Evolutionary conservation across 1,140 invertebrate species (phyloP), one percentile per base, ranked within the genome.

Genomic region (Lepidostoma basale): DNA sequence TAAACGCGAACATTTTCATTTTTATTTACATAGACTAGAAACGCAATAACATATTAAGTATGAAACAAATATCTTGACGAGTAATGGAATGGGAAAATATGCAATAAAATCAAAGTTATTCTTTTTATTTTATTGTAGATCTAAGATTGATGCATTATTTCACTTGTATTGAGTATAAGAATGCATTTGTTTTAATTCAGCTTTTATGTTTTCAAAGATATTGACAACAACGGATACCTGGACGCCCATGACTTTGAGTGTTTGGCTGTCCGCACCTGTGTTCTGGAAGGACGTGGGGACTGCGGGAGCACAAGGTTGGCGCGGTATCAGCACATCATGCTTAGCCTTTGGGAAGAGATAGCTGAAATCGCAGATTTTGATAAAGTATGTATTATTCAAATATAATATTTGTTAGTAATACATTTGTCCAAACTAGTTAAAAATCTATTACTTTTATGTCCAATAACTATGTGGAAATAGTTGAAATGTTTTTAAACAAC

Each of bases 291-390:
- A 56, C 92, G 92, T 72, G 92, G 92, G 25, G 89, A 92, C 66
- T 92, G 90, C 76, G 90, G 86, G 75, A 77, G 84, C 28, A 83
- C 80, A 8, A 83, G 87, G 10, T 85, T 92, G 63, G 88, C 89
- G 74, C 90, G 91, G 75, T 92, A 92, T 79, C 86, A 91, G 74
- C 90, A 92, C 75, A 85, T 93, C 33, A 93, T 93, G 91, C 78
- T 87, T 8, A 91, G 90, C 69, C 81, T 94, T 3, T 94, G 92
- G 92, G 90, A 92, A 70, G 91, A 94, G 82, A 91, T 94, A 68
- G 86, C 91, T 1, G 88, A 92, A 71, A 81, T 94, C 67, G 91
- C 91, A 12, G 91, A 94, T 82, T 93, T 92, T 77, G 91, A 94
- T 77, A 93, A 93, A 87, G 92, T 92, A n/a, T n/a, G n/a, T n/a